These are phyloP conservation scores for Gisinianus flammeolus DNA, from an alignment of 2,888 invertebrate genomes.

Conservation along the genomic window DNA sequence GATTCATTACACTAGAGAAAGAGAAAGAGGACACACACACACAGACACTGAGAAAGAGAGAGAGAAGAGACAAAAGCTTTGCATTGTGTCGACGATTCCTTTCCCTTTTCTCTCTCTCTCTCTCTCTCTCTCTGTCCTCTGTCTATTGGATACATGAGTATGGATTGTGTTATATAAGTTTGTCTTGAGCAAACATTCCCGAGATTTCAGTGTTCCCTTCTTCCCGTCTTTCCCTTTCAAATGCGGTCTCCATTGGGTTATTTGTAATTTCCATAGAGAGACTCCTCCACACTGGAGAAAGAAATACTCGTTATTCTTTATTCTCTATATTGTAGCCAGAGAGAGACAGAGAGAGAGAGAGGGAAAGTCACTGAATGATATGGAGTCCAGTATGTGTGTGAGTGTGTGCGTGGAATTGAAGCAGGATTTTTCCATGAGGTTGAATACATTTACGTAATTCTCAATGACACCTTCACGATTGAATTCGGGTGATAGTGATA, in stretches of 20 bases:
- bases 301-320: too few relatives aligned
- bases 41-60: neutral
- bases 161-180: too few relatives aligned
- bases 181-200: too few relatives aligned
- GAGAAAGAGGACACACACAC: neutral
- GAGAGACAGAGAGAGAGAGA: too few relatives aligned
- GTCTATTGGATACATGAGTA: too few relatives aligned
- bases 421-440: slow-evolving; percentile 2
- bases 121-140: neutral
- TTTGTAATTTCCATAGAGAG: too few relatives aligned
- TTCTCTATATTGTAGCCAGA: too few relatives aligned
- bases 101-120: neutral
- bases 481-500: neutral
- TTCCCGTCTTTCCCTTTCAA: too few relatives aligned
- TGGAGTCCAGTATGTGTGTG: neutral
- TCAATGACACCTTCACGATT: neutral
- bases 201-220: too few relatives aligned
- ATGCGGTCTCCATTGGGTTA: too few relatives aligned
- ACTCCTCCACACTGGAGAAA: too few relatives aligned
- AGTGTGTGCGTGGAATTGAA: neutral
- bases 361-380: too few relatives aligned
- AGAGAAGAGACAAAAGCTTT: neutral
- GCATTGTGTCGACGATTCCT: neutral
- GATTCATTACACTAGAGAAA: neutral
- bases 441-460: slow-evolving; percentile 8